These are phyloP conservation scores for Meganola albula DNA, from an alignment of 2,888 invertebrate species.

Conservation along the genomic window DNA sequence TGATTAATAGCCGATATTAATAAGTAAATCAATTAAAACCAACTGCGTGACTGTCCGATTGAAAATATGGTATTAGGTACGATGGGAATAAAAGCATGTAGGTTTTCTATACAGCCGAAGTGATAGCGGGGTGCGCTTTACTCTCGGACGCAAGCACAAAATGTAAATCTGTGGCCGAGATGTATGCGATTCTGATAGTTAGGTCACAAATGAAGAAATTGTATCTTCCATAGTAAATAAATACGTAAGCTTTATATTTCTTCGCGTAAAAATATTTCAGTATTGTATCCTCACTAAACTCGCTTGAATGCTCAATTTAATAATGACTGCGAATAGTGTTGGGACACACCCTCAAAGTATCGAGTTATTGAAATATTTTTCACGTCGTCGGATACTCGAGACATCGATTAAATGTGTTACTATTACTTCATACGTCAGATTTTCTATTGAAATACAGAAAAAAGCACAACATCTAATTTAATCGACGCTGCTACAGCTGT, in stretches of 20 bases:
- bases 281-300: constrained; percentile 28
- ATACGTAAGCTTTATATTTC: constrained; percentile 61
- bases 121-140: constrained; percentile 44
- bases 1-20: constrained; percentile 66
- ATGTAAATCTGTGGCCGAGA: constrained; percentile 50
- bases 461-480: constrained; percentile 46
- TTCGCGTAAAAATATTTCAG: constrained; percentile 54
- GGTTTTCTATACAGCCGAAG: constrained; percentile 45
- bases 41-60: constrained; percentile 54
- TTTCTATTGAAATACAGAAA: constrained; percentile 41
- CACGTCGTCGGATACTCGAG: constrained; percentile 54
- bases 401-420: constrained; percentile 76
- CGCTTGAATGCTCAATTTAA: constrained; percentile 60
- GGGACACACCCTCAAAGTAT: constrained; percentile 30
- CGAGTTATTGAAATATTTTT: constrained; percentile 47
- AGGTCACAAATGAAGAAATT: constrained; percentile 66
- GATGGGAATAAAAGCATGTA: constrained; percentile 42
- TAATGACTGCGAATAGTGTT: constrained; percentile 39
- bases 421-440: constrained; percentile 61
- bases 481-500: constrained; percentile 48
- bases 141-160: constrained; percentile 62
- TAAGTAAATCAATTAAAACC: constrained; percentile 70
- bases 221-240: constrained; percentile 72
- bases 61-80: constrained; percentile 38
- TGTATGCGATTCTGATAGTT: constrained; percentile 58